Evolutionary conservation across 2,797 vertebrate species (phyloP).

Genomic region (Acomys russatus): DNA sequence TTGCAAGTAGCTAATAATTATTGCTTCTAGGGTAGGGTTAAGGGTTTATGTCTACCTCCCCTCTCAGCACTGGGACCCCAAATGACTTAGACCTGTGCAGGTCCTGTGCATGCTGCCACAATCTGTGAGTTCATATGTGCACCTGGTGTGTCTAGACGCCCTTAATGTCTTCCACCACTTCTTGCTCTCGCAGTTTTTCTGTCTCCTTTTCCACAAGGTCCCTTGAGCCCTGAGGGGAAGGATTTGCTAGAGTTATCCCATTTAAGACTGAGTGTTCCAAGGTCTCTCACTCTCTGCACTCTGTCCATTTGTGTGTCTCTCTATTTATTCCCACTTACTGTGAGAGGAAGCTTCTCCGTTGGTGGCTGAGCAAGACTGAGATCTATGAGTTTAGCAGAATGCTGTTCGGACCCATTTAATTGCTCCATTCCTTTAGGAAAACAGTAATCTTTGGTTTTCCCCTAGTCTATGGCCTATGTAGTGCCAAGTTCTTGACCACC

Average conservation of each 20-base stretch:
- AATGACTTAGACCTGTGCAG: background rate
- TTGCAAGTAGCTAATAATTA: background rate
- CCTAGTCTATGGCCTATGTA: background rate
- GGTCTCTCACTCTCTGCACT: background rate
- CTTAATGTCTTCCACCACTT: background rate
- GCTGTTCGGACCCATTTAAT: background rate
- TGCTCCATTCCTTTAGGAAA: background rate
- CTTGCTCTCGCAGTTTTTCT: no score
- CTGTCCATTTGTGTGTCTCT: background rate
- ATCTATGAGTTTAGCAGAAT: background rate
- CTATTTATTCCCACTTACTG: background rate
- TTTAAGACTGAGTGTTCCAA: background rate
- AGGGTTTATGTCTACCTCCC: background rate
- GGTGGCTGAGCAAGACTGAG: background rate
- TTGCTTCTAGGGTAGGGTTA: background rate
- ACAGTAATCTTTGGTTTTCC: background rate
- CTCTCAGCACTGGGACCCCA: background rate
- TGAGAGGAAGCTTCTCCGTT: background rate
- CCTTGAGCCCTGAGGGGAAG: background rate
- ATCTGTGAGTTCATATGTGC: background rate
- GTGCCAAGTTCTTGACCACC: background rate
- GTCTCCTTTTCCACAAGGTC: background rate
- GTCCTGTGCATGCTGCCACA: background rate
- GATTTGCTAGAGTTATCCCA: background rate
- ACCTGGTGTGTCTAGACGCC: background rate